Evolutionary conservation across 1,140 invertebrate genomes (phyloP).

Genomic region (Telenomus remus): DNA sequence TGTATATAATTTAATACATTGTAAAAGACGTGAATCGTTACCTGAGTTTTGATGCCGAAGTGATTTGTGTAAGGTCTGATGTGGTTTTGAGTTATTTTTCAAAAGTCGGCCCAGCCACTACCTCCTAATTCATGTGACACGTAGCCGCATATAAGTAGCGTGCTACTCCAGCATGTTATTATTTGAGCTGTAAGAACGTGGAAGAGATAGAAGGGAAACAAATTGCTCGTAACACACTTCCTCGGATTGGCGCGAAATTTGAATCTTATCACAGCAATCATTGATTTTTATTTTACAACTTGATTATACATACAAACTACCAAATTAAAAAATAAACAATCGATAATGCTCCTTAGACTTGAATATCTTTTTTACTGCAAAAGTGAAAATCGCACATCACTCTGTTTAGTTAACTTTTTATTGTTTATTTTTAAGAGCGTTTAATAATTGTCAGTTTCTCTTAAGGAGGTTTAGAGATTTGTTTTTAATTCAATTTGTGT

Average conservation of each 20-base stretch:
- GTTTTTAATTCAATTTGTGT: not conserved
- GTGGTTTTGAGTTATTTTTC: conserved; percentile 11
- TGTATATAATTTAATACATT: too few species aligned
- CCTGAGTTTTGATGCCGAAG: conserved; percentile 6
- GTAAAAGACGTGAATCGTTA: too few species aligned
- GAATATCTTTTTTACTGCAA: too few species aligned
- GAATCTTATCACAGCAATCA: not conserved
- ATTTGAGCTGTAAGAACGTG: conserved; percentile 44
- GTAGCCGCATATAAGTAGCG: conserved; percentile 37
- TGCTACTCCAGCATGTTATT: conserved; percentile 40
- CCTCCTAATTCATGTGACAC: conserved; percentile 35
- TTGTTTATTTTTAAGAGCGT: too few species aligned
- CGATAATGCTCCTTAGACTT: too few species aligned
- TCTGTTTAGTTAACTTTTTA: too few species aligned
- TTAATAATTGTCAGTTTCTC: too few species aligned
- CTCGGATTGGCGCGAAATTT: conserved; percentile 2
- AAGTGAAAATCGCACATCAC: too few species aligned
- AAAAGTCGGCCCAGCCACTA: conserved; percentile 10
- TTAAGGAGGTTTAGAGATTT: too few species aligned
- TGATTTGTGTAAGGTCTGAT: not conserved
- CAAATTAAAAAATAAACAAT: too few species aligned
- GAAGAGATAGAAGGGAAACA: conserved; percentile 29
- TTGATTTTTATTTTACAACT: too few species aligned
- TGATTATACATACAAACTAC: too few species aligned
- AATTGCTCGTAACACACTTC: not conserved